A percentile compares a stretch with the other conserved stretches of the same genome.
Conservation (phyloP, 2,888 invertebrate species). For the Camponotus fellah region DNA sequence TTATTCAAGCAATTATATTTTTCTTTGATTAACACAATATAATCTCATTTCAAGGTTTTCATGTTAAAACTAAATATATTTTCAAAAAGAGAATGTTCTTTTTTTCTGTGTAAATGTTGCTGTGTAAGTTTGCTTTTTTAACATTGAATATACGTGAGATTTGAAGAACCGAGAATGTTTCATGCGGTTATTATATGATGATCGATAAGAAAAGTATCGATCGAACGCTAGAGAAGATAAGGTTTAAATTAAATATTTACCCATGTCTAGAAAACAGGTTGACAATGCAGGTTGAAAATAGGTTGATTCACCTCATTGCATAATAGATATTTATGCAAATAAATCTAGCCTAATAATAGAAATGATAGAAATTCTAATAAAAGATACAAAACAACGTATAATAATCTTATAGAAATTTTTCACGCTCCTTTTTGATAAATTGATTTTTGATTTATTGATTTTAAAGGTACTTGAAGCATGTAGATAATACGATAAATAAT, state of each 20-base stretch:
- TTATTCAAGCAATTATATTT: no score
- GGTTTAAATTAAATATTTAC: conserved; percentile 11
- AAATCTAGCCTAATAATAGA: not conserved
- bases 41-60: no score
- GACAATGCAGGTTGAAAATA: not conserved
- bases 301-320: conserved; percentile 1
- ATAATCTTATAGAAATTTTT: not conserved
- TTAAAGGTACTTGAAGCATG: not conserved
- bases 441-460: no score
- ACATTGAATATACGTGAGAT: not conserved
- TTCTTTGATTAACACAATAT: no score
- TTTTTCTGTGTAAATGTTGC: not conserved
- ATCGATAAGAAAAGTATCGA: conserved; percentile 43
- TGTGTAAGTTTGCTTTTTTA: not conserved
- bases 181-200: not conserved
- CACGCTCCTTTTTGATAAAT: not conserved
- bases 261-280: not conserved
- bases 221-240: not conserved
- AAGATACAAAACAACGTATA: not conserved
- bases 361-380: not conserved
- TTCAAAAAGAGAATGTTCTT: no score
- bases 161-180: not conserved
- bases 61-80: no score
- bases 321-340: not conserved
- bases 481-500: conserved; percentile 2